Evolutionary conservation across 2,797 vertebrate genomes (phyloP), one percentile per base, ranked within the genome.

Genomic region (Takifugu rubripes): DNA sequence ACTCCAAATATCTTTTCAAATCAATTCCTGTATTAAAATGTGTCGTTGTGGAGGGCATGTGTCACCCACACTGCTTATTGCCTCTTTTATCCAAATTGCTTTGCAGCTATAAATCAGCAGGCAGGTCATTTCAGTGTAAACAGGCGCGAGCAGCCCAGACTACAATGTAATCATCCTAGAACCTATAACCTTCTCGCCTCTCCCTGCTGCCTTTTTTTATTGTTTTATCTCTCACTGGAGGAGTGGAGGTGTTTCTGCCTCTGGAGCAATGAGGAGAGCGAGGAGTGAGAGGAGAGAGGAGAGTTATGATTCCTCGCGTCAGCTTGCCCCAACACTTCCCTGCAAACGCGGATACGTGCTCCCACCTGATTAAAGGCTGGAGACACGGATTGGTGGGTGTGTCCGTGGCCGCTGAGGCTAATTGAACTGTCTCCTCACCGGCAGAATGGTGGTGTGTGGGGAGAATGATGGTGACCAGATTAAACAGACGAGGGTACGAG

Each of bases 341-440:
- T 48, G 60, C 44, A 49, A 33, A 45, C 49, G 51, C 66, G 50
- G 26, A 69, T 17, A 51, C 27, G 55, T 63, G 54, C 43, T 46
- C 43, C 10, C 42, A 31, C 61, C 77, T 89, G 89, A 91, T 91
- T 90, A 90, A 88, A 89, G 54, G 68, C 52, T 62, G 69, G 71
- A 67, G 61, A 80, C 72, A 68, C 83, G 72, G 77, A 79, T 85
- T 69, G 61, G 85, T 88, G 84, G 88, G 88, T 54, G 88, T 85
- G 79, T 80, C 77, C 11, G 11, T 31, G 43, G 54, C 77, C 59
- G 70, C 68, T 61, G 43, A 79, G 81, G 80, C 83, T 90, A 92
- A 90, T 92, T 90, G 84, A 90, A 88, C 79, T 84, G 87, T 84
- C 81, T 62, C 48, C 51, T 3, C 21, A 24, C 43, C 56, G 78